Conservation (phyloP, 53 echinoderm and acorn worm genomes). For the Echinometra lucunter region DNA sequence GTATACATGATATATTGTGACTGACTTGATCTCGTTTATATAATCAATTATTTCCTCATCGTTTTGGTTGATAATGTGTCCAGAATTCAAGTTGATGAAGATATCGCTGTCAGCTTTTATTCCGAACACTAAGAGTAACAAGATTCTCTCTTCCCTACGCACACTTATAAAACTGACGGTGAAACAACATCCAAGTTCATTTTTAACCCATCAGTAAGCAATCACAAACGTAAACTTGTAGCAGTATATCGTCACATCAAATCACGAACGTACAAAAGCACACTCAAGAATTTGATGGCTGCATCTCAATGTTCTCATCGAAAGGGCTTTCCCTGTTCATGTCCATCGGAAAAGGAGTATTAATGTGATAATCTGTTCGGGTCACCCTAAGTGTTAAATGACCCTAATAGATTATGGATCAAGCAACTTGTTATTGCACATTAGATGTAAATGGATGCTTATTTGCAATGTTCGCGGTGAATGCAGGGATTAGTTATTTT, state of each 20-base stretch:
- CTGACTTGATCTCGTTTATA: neutral
- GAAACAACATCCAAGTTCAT: no score
- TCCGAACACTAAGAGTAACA: no score
- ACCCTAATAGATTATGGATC: neutral
- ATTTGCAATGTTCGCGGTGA: no score
- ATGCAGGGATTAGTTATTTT: no score
- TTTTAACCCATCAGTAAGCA: neutral
- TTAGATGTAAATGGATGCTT: neutral
- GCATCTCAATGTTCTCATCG: neutral
- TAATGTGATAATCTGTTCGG: neutral
- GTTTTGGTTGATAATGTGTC: no score
- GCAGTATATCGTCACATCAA: neutral
- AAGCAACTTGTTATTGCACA: neutral
- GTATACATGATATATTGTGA: no score
- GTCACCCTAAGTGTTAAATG: neutral
- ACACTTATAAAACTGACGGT: no score
- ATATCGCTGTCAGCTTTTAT: no score
- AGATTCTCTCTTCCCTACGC: no score
- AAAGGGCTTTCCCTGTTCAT: neutral
- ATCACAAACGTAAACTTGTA: no score
- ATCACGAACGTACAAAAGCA: neutral
- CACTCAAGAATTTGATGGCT: neutral
- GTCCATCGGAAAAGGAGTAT: constrained; percentile 28
- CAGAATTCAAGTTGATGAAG: no score
- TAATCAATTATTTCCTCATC: no score